These are phyloP conservation scores for Oligia strigilis DNA, from an alignment of 2,888 invertebrate species.

Conservation along the genomic window DNA sequence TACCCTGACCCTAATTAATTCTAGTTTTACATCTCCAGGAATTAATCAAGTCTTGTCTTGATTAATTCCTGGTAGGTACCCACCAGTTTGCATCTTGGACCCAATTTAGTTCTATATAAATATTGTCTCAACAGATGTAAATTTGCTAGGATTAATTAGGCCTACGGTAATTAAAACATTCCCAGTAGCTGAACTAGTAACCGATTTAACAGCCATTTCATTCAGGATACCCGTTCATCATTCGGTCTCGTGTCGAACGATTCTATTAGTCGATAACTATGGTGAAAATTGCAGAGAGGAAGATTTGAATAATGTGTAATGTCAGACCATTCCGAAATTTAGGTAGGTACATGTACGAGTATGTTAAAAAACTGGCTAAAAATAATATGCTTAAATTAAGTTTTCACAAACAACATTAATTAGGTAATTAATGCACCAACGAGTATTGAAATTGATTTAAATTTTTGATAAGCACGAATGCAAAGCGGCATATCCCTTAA, in stretches of 20 bases:
- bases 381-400: neutral
- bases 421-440: conserved; percentile 9
- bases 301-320: neutral
- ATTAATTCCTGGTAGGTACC: no score
- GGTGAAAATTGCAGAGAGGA: neutral
- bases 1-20: no score
- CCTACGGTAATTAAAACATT: neutral
- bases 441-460: neutral
- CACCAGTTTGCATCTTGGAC: no score
- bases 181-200: neutral
- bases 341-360: neutral
- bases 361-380: neutral
- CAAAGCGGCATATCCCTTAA: conserved; percentile 16
- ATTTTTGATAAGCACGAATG: conserved; percentile 22
- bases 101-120: no score
- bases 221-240: neutral
- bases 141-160: neutral
- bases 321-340: neutral
- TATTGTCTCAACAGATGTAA: no score
- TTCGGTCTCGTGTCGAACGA: conserved; percentile 13
- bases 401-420: neutral
- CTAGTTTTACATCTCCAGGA: no score
- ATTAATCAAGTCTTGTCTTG: no score
- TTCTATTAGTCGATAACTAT: no score
- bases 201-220: conserved; percentile 11